Conservation (phyloP, 2,113 vertebrate genomes). For the Salvelinus namaycush region DNA sequence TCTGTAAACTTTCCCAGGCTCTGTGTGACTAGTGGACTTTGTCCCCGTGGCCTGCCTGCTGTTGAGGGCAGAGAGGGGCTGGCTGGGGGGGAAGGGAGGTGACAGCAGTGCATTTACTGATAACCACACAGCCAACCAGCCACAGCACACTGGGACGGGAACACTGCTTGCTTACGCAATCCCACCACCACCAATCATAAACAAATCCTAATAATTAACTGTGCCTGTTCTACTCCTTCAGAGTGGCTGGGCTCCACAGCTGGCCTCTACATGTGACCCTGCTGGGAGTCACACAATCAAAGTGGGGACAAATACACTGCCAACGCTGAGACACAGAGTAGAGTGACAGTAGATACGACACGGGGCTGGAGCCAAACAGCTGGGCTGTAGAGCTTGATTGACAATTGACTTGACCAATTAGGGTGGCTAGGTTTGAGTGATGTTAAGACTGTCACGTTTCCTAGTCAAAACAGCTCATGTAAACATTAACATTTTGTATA, state of each 20-base stretch:
- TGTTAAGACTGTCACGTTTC: no score
- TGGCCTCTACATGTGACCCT: conserved; percentile 49
- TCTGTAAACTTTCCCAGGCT: conserved; percentile 32
- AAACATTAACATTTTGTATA: no score
- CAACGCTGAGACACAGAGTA: neutral
- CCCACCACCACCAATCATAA: conserved; percentile 65
- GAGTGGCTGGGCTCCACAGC: conserved; percentile 32
- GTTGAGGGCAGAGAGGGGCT: neutral
- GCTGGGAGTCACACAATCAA: conserved; percentile 33
- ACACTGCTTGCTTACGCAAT: conserved; percentile 53
- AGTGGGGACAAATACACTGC: conserved; percentile 4
- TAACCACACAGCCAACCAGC: conserved; percentile 32
- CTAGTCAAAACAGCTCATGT: no score
- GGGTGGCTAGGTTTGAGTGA: neutral
- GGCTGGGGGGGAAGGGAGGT: neutral
- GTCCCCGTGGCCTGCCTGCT: conserved; percentile 34
- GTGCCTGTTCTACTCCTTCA: conserved; percentile 41
- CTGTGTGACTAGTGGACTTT: conserved; percentile 60
- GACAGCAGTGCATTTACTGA: conserved; percentile 13
- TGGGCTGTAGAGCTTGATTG: neutral
- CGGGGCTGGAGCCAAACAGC: neutral
- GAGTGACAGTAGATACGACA: neutral
- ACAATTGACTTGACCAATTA: neutral
- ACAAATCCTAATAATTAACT: conserved; percentile 74
- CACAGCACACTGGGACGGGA: conserved; percentile 31